Evolutionary conservation across 2,113 vertebrate species (phyloP).

Genomic region (Psittacus erithacus): DNA sequence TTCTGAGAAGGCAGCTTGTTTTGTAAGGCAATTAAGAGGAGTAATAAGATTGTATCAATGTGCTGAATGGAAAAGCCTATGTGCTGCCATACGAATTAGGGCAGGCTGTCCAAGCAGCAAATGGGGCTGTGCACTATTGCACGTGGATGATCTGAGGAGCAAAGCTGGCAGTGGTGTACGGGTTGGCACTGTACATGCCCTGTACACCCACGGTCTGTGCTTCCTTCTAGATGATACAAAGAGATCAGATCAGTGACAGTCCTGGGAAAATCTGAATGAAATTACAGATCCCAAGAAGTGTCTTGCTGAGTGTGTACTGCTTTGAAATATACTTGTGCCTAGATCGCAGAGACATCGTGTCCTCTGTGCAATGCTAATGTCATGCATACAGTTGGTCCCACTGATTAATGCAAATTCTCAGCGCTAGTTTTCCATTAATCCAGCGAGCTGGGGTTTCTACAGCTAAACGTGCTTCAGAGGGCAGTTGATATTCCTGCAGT

Average conservation of each 20-base stretch:
- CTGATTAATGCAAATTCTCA: not conserved
- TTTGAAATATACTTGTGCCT: not conserved
- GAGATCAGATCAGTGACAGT: not conserved
- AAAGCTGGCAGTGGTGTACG: not conserved
- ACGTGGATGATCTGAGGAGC: no score
- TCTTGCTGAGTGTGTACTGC: not conserved
- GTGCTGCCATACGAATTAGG: not conserved
- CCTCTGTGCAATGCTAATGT: not conserved
- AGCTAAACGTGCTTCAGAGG: not conserved
- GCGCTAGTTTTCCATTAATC: not conserved
- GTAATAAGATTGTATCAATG: not conserved
- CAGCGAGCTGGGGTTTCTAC: not conserved
- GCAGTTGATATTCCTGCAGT: not conserved
- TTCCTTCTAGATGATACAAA: accelerated
- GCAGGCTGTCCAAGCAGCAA: not conserved
- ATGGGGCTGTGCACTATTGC: not conserved
- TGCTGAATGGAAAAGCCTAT: not conserved
- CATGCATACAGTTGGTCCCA: not conserved
- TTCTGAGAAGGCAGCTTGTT: not conserved
- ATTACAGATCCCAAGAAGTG: not conserved
- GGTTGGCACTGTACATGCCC: not conserved
- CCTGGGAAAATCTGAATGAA: not conserved
- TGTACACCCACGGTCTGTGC: not conserved
- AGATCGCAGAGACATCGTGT: not conserved
- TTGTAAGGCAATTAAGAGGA: not conserved